These are phyloP conservation scores for Margarornis squamiger DNA, from an alignment of 2,797 vertebrate species.

Conservation along the genomic window DNA sequence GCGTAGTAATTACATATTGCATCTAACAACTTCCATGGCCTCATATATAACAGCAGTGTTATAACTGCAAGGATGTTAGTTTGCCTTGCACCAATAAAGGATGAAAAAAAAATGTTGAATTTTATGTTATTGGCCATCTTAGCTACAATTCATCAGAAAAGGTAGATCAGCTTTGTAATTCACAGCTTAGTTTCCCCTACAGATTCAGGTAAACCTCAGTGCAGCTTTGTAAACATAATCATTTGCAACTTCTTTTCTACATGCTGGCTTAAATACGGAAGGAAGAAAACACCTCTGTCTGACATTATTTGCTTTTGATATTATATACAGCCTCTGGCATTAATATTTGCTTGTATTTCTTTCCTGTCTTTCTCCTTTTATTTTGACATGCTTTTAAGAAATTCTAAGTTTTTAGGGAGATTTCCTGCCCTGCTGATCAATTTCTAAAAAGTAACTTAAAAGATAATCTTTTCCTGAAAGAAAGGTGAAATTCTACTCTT, in stretches of 20 bases:
- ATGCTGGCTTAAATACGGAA: background rate
- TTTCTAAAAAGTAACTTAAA: background rate
- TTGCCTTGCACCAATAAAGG: background rate
- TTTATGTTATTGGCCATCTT: background rate
- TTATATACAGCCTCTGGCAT: background rate
- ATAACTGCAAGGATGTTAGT: background rate
- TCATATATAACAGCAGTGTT: accelerated
- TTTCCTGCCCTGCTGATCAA: background rate
- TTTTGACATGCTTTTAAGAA: background rate
- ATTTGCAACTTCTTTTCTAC: background rate
- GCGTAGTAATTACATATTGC: accelerated
- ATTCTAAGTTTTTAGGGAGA: background rate
- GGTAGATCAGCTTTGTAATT: background rate
- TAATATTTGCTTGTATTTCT: background rate
- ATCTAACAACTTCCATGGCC: background rate
- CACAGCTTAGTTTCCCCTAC: background rate
- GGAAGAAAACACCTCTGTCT: background rate
- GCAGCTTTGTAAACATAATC: background rate
- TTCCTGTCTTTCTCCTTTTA: background rate
- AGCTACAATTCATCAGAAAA: background rate
- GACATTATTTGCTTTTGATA: background rate
- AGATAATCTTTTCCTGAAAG: background rate
- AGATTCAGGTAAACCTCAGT: background rate
- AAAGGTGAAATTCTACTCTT: background rate
- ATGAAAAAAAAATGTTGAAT: background rate